phyloP scores from a whole-genome alignment of 2,888 invertebrate species.

The Papilio demoleus region DNA sequence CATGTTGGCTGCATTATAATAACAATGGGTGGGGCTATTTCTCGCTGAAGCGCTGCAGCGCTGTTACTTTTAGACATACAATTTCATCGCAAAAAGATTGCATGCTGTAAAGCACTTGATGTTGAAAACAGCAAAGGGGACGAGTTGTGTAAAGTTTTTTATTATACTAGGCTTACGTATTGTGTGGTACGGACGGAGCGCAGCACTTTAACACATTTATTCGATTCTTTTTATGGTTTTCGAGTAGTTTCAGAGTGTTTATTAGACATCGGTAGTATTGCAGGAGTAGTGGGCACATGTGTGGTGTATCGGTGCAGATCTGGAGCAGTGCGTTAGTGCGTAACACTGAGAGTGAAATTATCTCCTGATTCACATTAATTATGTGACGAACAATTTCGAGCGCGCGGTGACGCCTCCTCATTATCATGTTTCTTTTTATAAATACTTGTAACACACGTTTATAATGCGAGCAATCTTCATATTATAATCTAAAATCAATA shows the following conservation, averaged over 20 bases:
- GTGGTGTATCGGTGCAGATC: constrained; percentile 47
- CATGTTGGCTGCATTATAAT: constrained; percentile 81
- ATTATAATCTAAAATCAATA: constrained; percentile 74
- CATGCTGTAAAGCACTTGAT: constrained; percentile 50
- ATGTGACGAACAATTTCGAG: constrained; percentile 79
- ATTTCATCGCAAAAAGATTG: neutral
- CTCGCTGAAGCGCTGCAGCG: constrained; percentile 58
- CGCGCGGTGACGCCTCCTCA: constrained; percentile 69
- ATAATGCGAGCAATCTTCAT: constrained; percentile 50
- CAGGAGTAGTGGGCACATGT: constrained; percentile 1
- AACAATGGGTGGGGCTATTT: constrained; percentile 73
- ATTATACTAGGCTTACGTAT: constrained; percentile 72
- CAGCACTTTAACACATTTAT: constrained; percentile 51
- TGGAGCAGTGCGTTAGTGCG: constrained; percentile 56
- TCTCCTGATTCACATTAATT: constrained; percentile 77
- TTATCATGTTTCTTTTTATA: constrained; percentile 12
- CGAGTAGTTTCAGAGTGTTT: constrained; percentile 35
- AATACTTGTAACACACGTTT: constrained; percentile 20
- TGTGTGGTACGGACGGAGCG: constrained; percentile 64
- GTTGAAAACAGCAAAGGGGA: constrained; percentile 47
- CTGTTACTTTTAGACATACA: constrained; percentile 46
- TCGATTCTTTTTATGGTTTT: constrained; percentile 33
- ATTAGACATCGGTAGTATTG: neutral
- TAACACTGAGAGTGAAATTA: constrained; percentile 63
- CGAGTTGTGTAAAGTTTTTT: constrained; percentile 78